These are phyloP conservation scores for Saccostrea glomerata DNA, from an alignment of 1,140 invertebrate genomes.

Conservation along the genomic window DNA sequence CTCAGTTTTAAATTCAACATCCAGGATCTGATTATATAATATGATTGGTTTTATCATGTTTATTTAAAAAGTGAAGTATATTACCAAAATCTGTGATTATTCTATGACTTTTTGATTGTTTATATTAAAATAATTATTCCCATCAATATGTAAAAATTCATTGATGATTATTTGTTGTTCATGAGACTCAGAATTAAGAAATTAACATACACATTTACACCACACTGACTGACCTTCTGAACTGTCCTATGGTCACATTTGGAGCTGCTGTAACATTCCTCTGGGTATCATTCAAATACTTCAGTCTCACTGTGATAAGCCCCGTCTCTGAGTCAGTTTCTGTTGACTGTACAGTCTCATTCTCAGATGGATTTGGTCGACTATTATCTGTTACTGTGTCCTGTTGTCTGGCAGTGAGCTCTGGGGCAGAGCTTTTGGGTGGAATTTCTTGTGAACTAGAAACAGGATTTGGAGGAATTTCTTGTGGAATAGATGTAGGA, in stretches of 20 bases:
- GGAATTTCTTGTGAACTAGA: background rate
- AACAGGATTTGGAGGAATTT: background rate
- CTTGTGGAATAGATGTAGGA: background rate
- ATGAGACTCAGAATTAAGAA: too few species aligned
- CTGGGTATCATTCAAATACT: conserved; percentile 92
- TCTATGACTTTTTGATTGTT: too few species aligned
- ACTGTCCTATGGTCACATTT: conserved; percentile 89
- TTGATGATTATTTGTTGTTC: too few species aligned
- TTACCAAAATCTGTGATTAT: too few species aligned
- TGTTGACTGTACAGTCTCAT: background rate
- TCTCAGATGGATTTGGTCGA: background rate
- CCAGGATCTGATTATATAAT: too few species aligned
- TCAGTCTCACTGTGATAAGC: conserved; percentile 87
- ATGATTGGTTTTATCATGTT: too few species aligned
- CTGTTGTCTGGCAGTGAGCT: background rate
- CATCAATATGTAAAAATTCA: too few species aligned
- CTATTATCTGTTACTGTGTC: background rate
- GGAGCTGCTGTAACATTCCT: conserved; percentile 88
- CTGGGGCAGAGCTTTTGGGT: background rate
- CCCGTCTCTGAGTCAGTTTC: conserved; percentile 60
- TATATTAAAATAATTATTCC: too few species aligned
- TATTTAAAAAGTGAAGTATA: too few species aligned
- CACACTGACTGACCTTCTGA: conserved; percentile 86
- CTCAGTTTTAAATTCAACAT: too few species aligned
- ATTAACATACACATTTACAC: too few species aligned